Evolutionary conservation across 2,888 invertebrate species (phyloP), one percentile per base, ranked within the genome.

Genomic region (Chironomus tentans): DNA sequence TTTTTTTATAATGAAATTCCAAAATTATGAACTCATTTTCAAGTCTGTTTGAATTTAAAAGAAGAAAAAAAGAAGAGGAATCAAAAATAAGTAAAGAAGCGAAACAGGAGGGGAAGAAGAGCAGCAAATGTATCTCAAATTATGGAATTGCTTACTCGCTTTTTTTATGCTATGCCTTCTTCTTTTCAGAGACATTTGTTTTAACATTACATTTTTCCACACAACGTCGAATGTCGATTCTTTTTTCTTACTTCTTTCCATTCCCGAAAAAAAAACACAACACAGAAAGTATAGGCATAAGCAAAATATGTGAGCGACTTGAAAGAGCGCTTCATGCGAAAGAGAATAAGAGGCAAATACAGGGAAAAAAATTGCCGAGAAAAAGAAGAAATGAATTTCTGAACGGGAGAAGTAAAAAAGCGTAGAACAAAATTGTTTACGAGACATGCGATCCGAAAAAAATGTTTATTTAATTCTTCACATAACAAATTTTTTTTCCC

Each of bases 391-490:
- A 3, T 18, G 56, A 56, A 56, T 56, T 56, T 56, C 56, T 38
- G 38, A 38, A 38, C 38, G 18, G 15, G 56, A 56, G 56, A 56
- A 56, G 56, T 18, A 56, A 38, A 38, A 38, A 15, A n/a, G 56
- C 56, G 56, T 56, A 56, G 56, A 68, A 68, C 28, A 70, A 56
- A 50, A 70, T 70, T 70, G 70, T 70, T 70, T 70, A 70, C 50
- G 70, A 70, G 70, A 70, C 70, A 70, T 70, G 70, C 70, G 50
- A 70, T 50, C 70, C 50, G 70, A 70, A 70, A 56, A 70, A 70
- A 70, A 70, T 70, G 50, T 70, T 70, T 70, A 70, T 70, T 70
- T 50, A 70, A 70, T 24, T 70, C 70, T 56, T 48, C 70, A 70
- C 50, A 70, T 50, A 70, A n/a, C 56, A 24, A 50, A 28, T 68